A percentile compares a stretch with the other conserved stretches of the same genome.
Evolutionary conservation across 2,888 invertebrate genomes (phyloP).

Genomic region (Ornithoptera priamus): DNA sequence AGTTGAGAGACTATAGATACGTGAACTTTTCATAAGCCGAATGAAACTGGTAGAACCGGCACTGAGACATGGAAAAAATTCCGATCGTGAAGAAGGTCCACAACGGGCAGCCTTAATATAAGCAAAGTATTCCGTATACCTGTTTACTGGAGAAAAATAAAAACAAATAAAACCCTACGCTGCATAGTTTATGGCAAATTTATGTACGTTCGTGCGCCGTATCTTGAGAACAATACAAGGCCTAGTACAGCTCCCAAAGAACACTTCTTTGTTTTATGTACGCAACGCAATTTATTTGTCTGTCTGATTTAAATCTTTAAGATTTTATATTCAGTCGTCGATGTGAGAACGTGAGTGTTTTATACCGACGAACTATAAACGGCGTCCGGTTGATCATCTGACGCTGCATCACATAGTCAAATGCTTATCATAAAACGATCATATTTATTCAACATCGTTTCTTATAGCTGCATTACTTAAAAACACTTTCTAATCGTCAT

Average conservation of each 20-base stretch:
- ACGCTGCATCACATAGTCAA: background rate
- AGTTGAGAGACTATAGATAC: too few relatives aligned
- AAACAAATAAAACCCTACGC: slow-evolving; percentile 6
- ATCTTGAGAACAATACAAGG: slow-evolving; percentile 26
- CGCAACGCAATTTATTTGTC: slow-evolving; percentile 5
- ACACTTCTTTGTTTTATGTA: slow-evolving; percentile 4
- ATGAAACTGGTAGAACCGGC: too few relatives aligned
- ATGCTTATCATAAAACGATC: slow-evolving; percentile 18
- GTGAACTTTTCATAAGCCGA: too few relatives aligned
- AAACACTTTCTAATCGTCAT: slow-evolving; percentile 12
- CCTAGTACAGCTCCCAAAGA: slow-evolving; percentile 2
- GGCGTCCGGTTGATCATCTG: slow-evolving; percentile 3
- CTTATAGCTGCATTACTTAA: slow-evolving; percentile 4
- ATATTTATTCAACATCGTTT: slow-evolving; percentile 25
- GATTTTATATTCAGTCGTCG: slow-evolving; percentile 12
- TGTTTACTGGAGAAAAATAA: slow-evolving; percentile 11
- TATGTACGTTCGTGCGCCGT: slow-evolving; percentile 4
- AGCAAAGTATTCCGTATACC: slow-evolving; percentile 7
- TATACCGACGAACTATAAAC: background rate
- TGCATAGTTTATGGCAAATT: slow-evolving; percentile 15
- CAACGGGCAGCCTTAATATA: slow-evolving; percentile 11
- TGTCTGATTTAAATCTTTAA: slow-evolving; percentile 3
- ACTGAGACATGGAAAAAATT: slow-evolving; percentile 4
- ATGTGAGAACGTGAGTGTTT: slow-evolving; percentile 11
- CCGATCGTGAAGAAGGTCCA: slow-evolving; percentile 5